Evolutionary conservation across 1,140 invertebrate genomes (phyloP), one percentile per base, ranked within the genome.

Genomic region (Heliothis virescens): DNA sequence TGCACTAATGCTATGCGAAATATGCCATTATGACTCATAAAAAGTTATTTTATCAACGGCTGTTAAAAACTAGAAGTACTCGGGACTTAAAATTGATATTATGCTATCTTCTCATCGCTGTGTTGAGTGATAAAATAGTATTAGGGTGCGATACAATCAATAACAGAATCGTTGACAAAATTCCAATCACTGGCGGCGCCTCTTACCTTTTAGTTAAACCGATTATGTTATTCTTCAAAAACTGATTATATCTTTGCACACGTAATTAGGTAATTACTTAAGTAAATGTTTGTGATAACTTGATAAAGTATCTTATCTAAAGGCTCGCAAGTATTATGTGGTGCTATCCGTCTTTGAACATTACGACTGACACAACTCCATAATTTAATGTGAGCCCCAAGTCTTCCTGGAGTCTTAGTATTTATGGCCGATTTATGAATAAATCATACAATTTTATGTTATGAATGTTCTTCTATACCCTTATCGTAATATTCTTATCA

Each of bases 11-110:
- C 65, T 74, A 65, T 67, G 79, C 29, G 15, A 47, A 47, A 60
- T 71, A 52, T 72, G 57, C 71, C 62, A 74, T 74, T 74, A 74
- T 74, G 48, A 62, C 59, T 80, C 71, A 71, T 80, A 80, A 80
- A 75, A n/a, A 29, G 16, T n/a, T n/a, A 34, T 72, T 57, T 72
- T 57, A 72, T 55, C 52, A 72, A 55, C 52, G 53, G 11, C 29
- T 74, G 52, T 74, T 67, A 21, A 55, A 72, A 67, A n/a, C n/a
- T n/a, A 69, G 34, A 63, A 78, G 53, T 60, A 47, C 3, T 50
- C 41, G 52, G n/a, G 69, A 57, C 15, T 72, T 41, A n/a, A 72
- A 69, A 7, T 15, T 72, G 52, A 41, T 72, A 72, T 52, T 72
- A 72, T 52, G 11, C n/a, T 72, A 72, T 72, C 67, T 29, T 55